Evolutionary conservation across 2,797 vertebrate species (phyloP).

Genomic region (Lacerta viridis): DNA sequence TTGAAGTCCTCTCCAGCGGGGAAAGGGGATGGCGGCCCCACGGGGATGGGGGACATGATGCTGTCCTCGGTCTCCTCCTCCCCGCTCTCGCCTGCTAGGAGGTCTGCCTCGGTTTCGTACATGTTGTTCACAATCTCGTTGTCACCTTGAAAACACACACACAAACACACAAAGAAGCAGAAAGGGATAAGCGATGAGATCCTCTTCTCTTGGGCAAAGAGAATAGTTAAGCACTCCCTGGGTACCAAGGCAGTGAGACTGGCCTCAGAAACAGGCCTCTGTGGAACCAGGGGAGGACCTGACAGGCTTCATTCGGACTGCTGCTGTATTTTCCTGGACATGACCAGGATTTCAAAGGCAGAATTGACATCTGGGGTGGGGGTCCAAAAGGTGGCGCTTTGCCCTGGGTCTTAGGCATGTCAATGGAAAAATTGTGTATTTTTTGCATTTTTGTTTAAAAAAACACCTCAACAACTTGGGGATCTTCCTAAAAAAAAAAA

Average conservation of each 20-base stretch:
- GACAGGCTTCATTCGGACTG: too few relatives aligned
- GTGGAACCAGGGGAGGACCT: too few relatives aligned
- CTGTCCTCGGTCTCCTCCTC: conserved; percentile 94
- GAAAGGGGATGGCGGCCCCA: conserved; percentile 89
- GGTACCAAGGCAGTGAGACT: too few relatives aligned
- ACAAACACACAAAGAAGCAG: conserved; percentile 59
- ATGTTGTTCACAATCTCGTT: conserved; percentile 92
- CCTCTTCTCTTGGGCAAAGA: neutral
- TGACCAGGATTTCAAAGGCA: too few relatives aligned
- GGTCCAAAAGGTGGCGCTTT: too few relatives aligned
- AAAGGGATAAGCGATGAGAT: conserved; percentile 54
- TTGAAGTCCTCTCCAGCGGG: conserved; percentile 96
- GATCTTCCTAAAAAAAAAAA: too few relatives aligned
- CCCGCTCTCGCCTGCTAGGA: conserved; percentile 89
- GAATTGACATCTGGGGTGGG: too few relatives aligned
- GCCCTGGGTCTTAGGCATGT: too few relatives aligned
- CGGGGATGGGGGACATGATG: conserved; percentile 90
- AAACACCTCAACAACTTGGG: too few relatives aligned
- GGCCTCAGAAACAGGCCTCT: neutral
- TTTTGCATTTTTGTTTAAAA: too few relatives aligned
- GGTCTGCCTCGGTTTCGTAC: conserved; percentile 95
- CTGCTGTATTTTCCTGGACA: too few relatives aligned
- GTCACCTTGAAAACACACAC: conserved; percentile 86
- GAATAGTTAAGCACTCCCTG: neutral
- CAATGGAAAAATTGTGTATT: too few relatives aligned